Percentiles rank a stretch among this genome's conserved stretches.
Evolutionary conservation across 2,888 invertebrate genomes (phyloP).

Genomic region (Fabriciana adippe): DNA sequence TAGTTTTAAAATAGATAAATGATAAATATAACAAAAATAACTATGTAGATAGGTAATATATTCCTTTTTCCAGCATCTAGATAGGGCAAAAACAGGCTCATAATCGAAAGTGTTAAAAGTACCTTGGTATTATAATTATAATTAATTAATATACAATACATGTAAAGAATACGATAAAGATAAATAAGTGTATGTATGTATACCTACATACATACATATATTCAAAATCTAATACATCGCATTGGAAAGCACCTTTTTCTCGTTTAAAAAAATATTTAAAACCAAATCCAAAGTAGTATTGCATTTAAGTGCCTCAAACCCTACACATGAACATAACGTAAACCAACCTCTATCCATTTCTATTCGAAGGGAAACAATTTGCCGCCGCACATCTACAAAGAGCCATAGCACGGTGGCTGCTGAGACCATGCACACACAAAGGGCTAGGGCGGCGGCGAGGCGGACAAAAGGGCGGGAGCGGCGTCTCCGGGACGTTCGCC

Average conservation of each 20-base stretch:
- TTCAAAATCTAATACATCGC: no score
- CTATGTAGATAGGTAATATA: no score
- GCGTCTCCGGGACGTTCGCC: conserved; percentile 61
- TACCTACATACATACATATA: no score
- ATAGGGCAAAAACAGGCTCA: no score
- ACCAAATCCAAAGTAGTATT: conserved; percentile 21
- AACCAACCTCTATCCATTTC: conserved; percentile 86
- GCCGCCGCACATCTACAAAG: conserved; percentile 85
- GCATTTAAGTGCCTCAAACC: conserved; percentile 1
- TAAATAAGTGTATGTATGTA: no score
- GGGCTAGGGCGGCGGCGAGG: conserved; percentile 83
- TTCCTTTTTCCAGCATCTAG: no score
- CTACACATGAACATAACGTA: conserved; percentile 10
- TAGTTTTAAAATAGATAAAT: no score
- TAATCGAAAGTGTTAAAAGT: no score
- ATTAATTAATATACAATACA: no score
- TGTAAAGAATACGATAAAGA: no score
- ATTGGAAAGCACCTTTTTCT: background rate
- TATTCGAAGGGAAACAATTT: conserved; percentile 84
- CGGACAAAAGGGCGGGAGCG: conserved; percentile 80
- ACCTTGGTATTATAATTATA: no score
- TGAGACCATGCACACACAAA: conserved; percentile 84
- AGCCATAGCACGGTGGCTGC: conserved; percentile 86
- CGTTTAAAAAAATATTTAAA: background rate
- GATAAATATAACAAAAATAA: no score